These are phyloP conservation scores for Drosophila grimshawi DNA, from an alignment of 1,140 invertebrate genomes.

Conservation along the genomic window DNA sequence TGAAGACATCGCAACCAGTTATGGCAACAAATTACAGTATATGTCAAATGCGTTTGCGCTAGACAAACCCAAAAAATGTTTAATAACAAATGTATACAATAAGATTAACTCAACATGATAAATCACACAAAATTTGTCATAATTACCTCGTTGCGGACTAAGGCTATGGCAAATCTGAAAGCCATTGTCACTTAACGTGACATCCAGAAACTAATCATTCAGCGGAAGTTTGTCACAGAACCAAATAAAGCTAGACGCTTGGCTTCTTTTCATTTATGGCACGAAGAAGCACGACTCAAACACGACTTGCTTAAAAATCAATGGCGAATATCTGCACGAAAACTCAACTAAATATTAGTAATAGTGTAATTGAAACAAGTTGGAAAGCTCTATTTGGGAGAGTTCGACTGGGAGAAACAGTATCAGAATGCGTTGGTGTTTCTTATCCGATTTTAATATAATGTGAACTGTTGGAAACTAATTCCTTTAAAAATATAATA, in stretches of 20 bases:
- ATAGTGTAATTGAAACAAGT: no score
- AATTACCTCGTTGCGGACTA: constrained; percentile 47
- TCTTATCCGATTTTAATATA: no score
- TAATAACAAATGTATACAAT: constrained; percentile 11
- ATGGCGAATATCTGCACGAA: not conserved
- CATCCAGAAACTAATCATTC: constrained; percentile 8
- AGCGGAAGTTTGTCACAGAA: constrained; percentile 19
- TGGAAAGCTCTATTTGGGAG: no score
- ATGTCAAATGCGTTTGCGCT: constrained; percentile 35
- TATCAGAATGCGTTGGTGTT: no score
- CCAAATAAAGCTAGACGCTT: not conserved
- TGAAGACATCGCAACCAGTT: constrained; percentile 27
- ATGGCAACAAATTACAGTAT: constrained; percentile 34
- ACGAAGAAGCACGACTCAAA: not conserved
- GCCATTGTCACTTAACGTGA: constrained; percentile 35
- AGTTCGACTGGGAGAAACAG: no score
- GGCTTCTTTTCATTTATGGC: not conserved
- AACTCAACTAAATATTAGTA: no score
- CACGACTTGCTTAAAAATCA: not conserved
- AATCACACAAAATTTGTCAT: constrained; percentile 62
- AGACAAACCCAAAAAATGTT: constrained; percentile 19
- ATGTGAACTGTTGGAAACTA: no score
- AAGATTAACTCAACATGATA: constrained; percentile 45
- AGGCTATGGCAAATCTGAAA: constrained; percentile 33
- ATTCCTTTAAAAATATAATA: no score